Base-by-base conservation (phyloP, 2,113 vertebrate species). In the Oncorhynchus clarkii region DNA sequence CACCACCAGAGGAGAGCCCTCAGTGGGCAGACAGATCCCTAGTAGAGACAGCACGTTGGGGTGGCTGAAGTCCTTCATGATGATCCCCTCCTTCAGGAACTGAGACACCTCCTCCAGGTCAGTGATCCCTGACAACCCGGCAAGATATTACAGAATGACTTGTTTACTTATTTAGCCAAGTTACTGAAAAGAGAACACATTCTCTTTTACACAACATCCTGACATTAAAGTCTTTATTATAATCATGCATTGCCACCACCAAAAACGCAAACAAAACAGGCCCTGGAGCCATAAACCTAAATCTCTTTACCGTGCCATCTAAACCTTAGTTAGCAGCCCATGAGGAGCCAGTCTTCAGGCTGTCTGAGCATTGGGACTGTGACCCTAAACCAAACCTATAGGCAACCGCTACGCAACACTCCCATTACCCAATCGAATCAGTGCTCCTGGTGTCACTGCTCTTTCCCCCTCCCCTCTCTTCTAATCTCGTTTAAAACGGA, bases 61-160 rank as follows among this genome's bases (percentile, higher is more conserved):
- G 86, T 99, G 97, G 82, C 95, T 97, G 86, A 99, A 99, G 85
- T 99, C 97, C 87, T 99, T 99, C 97, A 99, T 99, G 84, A 99
- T 99, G 88, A 99, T 99, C 13, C 97, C 98, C 87, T 99, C 98
- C 72, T 97, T 99, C 80, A 99, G 93, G 92, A 99, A 99, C 86
- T 99, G 97, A 71, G 97, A 95, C 72, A 99, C 97, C 91, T 99
- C 97, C 64, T 95, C 97, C 80, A 99, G 91, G 82, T 99, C 97
- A 48, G 97, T 98, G 90, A 99, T 99, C 80, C 97, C 98, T 99
- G 74, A 92, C 45, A 77, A 7, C 14, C 1, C 1, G 39, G 39
- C 20, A 62, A n/a, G 7, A 62, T 9, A 11, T 62, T 62, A 24
- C 59, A 20, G 18, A 5, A 57, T 20, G 5, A 2, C 54, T 20